Base-by-base conservation (phyloP, 2,113 vertebrate species). In the Pelobates fuscus region DNA sequence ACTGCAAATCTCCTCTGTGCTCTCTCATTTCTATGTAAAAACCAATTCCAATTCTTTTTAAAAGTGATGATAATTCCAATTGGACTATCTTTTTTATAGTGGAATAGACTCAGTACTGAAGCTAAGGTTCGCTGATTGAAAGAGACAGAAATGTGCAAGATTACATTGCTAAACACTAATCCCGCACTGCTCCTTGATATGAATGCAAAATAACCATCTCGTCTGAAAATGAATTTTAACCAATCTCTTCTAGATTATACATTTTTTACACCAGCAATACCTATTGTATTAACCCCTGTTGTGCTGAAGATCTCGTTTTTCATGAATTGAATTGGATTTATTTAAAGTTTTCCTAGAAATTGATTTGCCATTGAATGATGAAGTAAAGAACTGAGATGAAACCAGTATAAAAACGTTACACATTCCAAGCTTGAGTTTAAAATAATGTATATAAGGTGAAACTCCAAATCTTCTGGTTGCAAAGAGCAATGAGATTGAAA, bases 101-200 rank as follows among this genome's bases (percentile, higher is more conserved):
- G 70, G 73, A 70, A 61, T 74, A 77, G 81, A 68, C 67, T 80
- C 37, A 27, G 49, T 64, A 64, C 72, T 23, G 76, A 58, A 62
- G 69, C 67, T 78, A 70, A 64, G 64, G 59, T 68, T 81, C n/a
- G 0, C 29, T 77, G 61, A 44, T 64, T 77, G 71, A 64, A 79
- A 82, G 80, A 44, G 32, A 71, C 72, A 76, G 72, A 76, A 67
- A 54, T 76, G 72, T 59, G 64, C 37, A 67, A 76, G 64, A 76
- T 76, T 76, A 76, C 72, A 76, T 49, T 76, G 72, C 72, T 76
- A 76, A 76, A 76, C 72, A 76, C 72, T 76, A 76, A 76, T 76
- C 72, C 72, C 10, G 72, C 30, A 59, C 54, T 67, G 72, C 67
- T 76, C 64, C 72, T 76, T 32, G 32, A 76, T 76, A 76, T 67